Base-by-base conservation (phyloP, 2,113 vertebrate species). In the Entomyzon cyanotis region DNA sequence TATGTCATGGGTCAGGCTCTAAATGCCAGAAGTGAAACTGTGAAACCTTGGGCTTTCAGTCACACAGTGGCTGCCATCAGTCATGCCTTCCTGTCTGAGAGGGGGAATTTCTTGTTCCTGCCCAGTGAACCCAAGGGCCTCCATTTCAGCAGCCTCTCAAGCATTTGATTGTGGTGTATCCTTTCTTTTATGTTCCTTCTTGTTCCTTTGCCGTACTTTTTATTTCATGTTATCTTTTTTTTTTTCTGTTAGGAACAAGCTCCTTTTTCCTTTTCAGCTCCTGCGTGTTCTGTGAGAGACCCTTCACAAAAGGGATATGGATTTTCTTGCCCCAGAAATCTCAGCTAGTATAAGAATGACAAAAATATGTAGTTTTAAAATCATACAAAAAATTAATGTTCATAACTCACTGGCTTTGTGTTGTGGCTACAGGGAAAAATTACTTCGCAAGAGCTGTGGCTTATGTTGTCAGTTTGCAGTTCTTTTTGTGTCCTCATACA, bases 291-390 rank as follows among this genome's bases (percentile, higher is more conserved):
- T 97, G 49, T 44, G 82, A 86, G 91, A 93, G 67, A 78, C 82
- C 63, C 50, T 92, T 90, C 86, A 93, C 94, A 94, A 94, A 97
- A 94, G 69, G 73, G 58, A 73, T 92, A 95, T 96, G 77, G 90
- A 94, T 92, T 92, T 93, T 93, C 85, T 84, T 90, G 80, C 41
- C 64, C 88, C 31, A 39, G 60, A 84, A 93, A 87, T 44, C 79
- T 91, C 67, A 2, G 18, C 79, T 96, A 81, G 73, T 87, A 73
- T 90, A 70, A 63, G 77, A 86, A 77, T 86, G 24, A 86, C 74
- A 88, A 94, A 95, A 87, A 87, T 25, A 76, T 4, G 7, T 70
- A 5, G 74, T 82, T 82, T 73, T 56, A 3, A 42, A 87, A 73
- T 73, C 33, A 69, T 71, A 44, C 59, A 65, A 60, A 71, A 23